Percentiles rank a stretch among this genome's conserved stretches.
Evolutionary conservation across 2,797 vertebrate species (phyloP).

Genomic region (Heliangelus exortis): DNA sequence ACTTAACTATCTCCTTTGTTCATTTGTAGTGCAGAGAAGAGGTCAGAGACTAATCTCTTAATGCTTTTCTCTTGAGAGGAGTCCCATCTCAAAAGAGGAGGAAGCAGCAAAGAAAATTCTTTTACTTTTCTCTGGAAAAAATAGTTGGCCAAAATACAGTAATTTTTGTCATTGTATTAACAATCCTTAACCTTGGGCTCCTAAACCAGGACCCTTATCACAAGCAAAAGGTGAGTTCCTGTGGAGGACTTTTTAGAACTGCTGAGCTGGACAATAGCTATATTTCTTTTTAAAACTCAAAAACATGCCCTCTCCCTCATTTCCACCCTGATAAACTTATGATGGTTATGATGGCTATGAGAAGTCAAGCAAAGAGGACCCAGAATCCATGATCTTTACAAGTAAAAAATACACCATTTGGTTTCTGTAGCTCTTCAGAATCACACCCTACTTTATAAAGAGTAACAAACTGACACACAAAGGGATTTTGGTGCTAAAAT

Average conservation of each 20-base stretch:
- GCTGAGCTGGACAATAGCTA: not conserved
- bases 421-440: not conserved
- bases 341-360: not conserved
- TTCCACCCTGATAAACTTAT: not conserved
- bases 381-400: not conserved
- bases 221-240: not conserved
- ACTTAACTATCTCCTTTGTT: not conserved
- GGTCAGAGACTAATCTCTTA: not conserved
- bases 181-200: not conserved
- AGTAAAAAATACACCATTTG: not conserved
- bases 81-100: not conserved
- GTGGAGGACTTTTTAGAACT: not conserved
- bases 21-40: not conserved
- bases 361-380: not conserved
- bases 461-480: not conserved
- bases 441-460: not conserved
- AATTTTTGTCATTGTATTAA: rapidly evolving
- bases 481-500: not conserved
- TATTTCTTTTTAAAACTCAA: rapidly evolving
- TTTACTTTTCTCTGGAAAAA: not conserved
- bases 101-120: not conserved
- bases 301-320: rapidly evolving
- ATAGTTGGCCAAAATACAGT: not conserved
- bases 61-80: not conserved
- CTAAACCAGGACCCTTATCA: not conserved